phyloP scores from a whole-genome alignment of 2,113 vertebrate genomes.

The Erinaceus europaeus region DNA sequence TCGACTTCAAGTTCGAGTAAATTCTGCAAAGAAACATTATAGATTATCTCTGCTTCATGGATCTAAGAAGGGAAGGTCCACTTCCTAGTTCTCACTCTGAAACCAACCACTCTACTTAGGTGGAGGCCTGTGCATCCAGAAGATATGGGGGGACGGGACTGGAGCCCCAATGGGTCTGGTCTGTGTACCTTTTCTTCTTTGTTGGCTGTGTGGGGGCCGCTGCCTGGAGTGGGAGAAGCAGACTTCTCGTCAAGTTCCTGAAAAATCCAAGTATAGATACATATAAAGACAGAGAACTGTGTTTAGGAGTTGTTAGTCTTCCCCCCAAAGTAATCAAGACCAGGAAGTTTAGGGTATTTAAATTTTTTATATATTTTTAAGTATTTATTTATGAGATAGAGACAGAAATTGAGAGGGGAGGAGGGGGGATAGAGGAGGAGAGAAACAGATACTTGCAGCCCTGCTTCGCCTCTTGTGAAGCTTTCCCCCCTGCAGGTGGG shows the following conservation, averaged over 20 bases:
- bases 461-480: too few species aligned
- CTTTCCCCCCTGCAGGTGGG: too few species aligned
- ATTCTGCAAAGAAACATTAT: constrained; percentile 76
- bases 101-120: background rate
- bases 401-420: too few species aligned
- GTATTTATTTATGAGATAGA: too few species aligned
- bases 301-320: too few species aligned
- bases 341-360: background rate
- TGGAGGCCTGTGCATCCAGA: background rate
- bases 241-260: constrained; percentile 75
- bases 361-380: too few species aligned
- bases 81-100: background rate
- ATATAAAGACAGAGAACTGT: background rate
- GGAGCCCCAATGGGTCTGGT: background rate
- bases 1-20: constrained; percentile 95
- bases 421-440: too few species aligned
- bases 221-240: constrained; percentile 70
- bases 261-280: constrained; percentile 35
- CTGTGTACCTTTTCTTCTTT: constrained; percentile 82
- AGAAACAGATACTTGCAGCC: too few species aligned
- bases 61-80: background rate
- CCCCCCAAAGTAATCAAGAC: background rate
- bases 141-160: background rate
- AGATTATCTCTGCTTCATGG: background rate
- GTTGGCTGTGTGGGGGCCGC: constrained; percentile 47